phyloP scores from a whole-genome alignment of 2,113 vertebrate species.

The Corythaixoides concolor region DNA sequence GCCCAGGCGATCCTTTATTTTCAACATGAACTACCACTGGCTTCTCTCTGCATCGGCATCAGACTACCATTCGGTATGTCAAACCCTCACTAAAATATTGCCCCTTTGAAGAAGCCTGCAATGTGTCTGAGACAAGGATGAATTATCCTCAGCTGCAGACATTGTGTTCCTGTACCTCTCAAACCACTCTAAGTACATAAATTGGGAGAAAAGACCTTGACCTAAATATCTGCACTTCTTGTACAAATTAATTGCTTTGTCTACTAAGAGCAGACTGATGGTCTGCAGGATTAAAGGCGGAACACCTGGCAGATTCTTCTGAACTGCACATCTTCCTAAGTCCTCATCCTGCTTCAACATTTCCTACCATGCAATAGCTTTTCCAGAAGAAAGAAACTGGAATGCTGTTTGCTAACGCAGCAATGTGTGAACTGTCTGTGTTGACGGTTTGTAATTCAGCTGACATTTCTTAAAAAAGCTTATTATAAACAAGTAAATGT shows the following conservation, averaged over 20 bases:
- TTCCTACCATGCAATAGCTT: not conserved
- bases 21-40: not conserved
- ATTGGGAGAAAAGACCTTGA: not conserved
- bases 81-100: not conserved
- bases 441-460: not conserved
- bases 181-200: not conserved
- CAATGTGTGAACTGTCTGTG: not conserved
- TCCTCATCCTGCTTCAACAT: not conserved
- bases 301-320: not conserved
- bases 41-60: not conserved
- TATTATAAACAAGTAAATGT: not conserved
- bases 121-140: not conserved
- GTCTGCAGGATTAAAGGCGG: not conserved
- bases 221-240: not conserved
- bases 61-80: fast-evolving
- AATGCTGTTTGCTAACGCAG: not conserved
- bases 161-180: not conserved
- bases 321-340: not conserved
- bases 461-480: not conserved
- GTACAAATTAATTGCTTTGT: not conserved
- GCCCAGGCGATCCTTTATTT: not conserved
- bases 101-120: not conserved
- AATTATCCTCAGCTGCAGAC: not conserved
- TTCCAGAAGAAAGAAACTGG: not conserved
- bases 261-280: not conserved